Percentiles rank a stretch among this genome's conserved stretches.
Evolutionary conservation across 2,113 vertebrate genomes (phyloP).

Genomic region (Pollachius pollachius): DNA sequence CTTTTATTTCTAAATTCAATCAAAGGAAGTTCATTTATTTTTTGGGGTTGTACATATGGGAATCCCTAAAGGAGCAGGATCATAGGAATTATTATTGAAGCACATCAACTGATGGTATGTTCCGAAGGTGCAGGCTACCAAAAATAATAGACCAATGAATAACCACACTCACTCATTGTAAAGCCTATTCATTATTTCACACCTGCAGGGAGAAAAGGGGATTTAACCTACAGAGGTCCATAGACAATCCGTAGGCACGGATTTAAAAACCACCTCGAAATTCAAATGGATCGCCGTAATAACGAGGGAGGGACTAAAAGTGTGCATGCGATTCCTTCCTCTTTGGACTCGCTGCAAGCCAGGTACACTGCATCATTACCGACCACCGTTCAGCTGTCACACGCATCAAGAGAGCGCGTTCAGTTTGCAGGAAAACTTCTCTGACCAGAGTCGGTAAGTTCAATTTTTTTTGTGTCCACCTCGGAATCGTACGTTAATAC

Average conservation of each 20-base stretch:
- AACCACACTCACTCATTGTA: too few relatives aligned
- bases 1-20: too few relatives aligned
- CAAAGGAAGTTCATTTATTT: too few relatives aligned
- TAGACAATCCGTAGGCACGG: neutral
- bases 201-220: too few relatives aligned
- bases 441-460: slow-evolving; percentile 61
- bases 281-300: slow-evolving; percentile 66
- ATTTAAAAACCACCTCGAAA: slow-evolving; percentile 28
- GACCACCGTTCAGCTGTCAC: slow-evolving; percentile 55
- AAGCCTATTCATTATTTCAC: too few relatives aligned
- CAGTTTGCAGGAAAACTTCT: slow-evolving; percentile 54
- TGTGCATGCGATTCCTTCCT: slow-evolving; percentile 83
- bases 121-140: too few relatives aligned
- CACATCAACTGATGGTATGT: too few relatives aligned
- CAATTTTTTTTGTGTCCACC: slow-evolving; percentile 12
- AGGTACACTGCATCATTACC: slow-evolving; percentile 73
- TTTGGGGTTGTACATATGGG: too few relatives aligned
- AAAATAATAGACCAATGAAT: too few relatives aligned
- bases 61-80: too few relatives aligned
- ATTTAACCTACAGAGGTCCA: neutral
- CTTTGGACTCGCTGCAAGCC: slow-evolving; percentile 64
- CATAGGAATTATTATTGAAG: too few relatives aligned
- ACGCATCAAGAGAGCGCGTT: slow-evolving; percentile 41
- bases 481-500: neutral
- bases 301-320: slow-evolving; percentile 82